Evolutionary conservation across 2,113 vertebrate species (phyloP).

Genomic region (Indicator maculatus): DNA sequence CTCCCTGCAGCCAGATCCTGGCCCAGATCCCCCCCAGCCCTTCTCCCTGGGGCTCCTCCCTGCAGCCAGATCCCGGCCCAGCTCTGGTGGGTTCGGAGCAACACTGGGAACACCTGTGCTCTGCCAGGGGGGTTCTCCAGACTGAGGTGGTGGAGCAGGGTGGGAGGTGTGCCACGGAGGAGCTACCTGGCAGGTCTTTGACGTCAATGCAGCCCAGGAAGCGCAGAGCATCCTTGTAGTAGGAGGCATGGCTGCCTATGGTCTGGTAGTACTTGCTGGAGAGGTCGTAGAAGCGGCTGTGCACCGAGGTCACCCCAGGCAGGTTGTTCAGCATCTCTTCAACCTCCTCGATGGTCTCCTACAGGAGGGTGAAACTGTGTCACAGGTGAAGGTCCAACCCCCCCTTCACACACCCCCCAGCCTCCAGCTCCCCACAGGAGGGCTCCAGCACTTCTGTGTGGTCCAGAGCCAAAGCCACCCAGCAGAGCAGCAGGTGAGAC

Average conservation of each 20-base stretch:
- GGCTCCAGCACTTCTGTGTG: too few species aligned
- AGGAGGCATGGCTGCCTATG: conserved; percentile 90
- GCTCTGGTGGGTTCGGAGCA: rapidly evolving
- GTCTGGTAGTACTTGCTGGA: conserved; percentile 99
- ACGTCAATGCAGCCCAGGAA: conserved; percentile 95
- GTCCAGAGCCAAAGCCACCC: not conserved
- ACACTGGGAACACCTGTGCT: rapidly evolving
- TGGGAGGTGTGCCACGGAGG: not conserved
- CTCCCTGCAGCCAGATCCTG: too few species aligned
- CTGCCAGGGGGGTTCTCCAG: not conserved
- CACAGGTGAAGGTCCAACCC: not conserved
- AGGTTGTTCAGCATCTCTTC: conserved; percentile 92
- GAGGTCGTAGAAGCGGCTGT: conserved; percentile 96
- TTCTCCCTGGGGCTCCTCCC: too few species aligned
- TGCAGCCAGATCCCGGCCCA: not conserved
- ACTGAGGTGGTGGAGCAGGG: rapidly evolving
- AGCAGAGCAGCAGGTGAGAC: rapidly evolving
- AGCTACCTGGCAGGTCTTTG: conserved; percentile 89
- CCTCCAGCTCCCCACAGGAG: rapidly evolving
- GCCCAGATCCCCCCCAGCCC: too few species aligned
- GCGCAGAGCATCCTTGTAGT: conserved; percentile 94
- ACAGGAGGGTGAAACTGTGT: not conserved
- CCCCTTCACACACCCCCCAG: not conserved
- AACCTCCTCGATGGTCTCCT: conserved; percentile 95
- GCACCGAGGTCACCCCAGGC: conserved; percentile 92